These are phyloP conservation scores for Celastrina argiolus DNA, from an alignment of 2,888 invertebrate genomes.

Conservation along the genomic window DNA sequence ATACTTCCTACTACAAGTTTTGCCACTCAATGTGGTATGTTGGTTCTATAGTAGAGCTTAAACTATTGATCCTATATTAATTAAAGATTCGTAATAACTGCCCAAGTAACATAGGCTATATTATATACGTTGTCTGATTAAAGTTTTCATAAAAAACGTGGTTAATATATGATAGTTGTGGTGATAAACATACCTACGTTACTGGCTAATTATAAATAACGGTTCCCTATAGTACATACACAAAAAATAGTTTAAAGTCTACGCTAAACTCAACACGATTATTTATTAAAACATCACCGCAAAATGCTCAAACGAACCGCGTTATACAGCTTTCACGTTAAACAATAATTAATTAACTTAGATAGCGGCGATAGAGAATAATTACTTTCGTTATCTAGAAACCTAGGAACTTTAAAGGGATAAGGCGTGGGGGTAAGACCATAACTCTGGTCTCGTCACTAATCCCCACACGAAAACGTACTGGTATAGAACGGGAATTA, in stretches of 20 bases:
- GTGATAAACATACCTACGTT: too few species aligned
- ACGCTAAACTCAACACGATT: neutral
- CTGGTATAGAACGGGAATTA: constrained; percentile 71
- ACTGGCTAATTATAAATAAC: neutral
- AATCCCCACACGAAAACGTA: constrained; percentile 67
- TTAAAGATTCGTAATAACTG: too few species aligned
- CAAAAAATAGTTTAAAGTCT: neutral
- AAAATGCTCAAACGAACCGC: neutral
- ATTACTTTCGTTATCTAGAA: constrained; percentile 5
- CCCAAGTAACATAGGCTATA: too few species aligned
- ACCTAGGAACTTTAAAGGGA: constrained; percentile 17
- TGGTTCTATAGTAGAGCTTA: too few species aligned
- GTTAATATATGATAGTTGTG: too few species aligned
- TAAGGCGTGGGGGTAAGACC: constrained; percentile 61
- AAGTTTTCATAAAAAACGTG: too few species aligned
- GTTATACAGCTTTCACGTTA: neutral
- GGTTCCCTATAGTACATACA: too few species aligned
- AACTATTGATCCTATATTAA: too few species aligned
- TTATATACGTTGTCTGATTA: too few species aligned
- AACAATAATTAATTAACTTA: constrained; percentile 12
- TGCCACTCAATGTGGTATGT: too few species aligned
- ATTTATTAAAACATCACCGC: constrained; percentile 11
- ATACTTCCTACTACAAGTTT: too few species aligned
- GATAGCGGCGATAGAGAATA: neutral
- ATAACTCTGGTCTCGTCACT: constrained; percentile 63